These are phyloP conservation scores for Manduca sexta DNA, from an alignment of 1,140 invertebrate genomes.

Conservation along the genomic window DNA sequence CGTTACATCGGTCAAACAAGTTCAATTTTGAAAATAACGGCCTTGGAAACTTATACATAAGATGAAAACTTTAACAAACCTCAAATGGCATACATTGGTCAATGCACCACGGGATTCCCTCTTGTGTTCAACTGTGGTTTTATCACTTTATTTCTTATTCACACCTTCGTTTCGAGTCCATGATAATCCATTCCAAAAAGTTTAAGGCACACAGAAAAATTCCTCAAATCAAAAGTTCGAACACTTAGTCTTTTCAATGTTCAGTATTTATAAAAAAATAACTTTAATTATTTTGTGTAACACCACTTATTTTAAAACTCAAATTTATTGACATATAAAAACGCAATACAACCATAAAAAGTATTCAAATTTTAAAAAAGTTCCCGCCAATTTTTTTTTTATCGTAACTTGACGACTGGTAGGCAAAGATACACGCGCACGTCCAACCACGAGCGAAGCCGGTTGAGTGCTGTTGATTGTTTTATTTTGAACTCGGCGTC, in stretches of 20 bases:
- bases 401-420: slow-evolving; percentile 12
- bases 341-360: background rate
- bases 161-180: too few species aligned
- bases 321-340: background rate
- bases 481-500: slow-evolving; percentile 52
- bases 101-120: too few species aligned
- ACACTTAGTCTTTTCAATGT: background rate
- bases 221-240: background rate
- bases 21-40: too few species aligned
- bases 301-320: slow-evolving; percentile 1
- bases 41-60: too few species aligned
- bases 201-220: background rate
- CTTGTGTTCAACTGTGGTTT: too few species aligned
- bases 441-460: slow-evolving; percentile 55
- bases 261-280: too few species aligned
- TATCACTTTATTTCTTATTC: background rate
- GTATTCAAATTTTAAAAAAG: slow-evolving; percentile 12
- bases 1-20: too few species aligned
- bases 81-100: background rate
- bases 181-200: too few species aligned
- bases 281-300: too few species aligned
- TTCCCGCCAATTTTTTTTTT: slow-evolving; percentile 32
- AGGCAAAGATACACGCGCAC: slow-evolving; percentile 18
- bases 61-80: background rate
- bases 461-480: slow-evolving; percentile 56